Conservation (phyloP, 2,888 invertebrate genomes). For the Nomada fucata region DNA sequence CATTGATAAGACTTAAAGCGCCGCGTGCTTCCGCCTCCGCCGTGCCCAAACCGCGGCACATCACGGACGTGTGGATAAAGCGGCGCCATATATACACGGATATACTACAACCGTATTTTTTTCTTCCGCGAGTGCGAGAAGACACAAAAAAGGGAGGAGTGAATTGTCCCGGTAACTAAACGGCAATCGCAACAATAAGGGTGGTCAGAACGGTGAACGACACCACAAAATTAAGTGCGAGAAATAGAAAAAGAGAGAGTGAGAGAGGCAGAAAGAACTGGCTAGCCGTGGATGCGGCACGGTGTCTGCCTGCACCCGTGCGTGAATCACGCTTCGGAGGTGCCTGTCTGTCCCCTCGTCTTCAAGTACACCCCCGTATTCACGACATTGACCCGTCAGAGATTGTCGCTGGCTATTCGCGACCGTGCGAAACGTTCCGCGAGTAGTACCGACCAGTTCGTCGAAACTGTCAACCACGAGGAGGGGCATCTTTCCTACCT, state of each 20-base stretch:
- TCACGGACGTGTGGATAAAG: conserved; percentile 65
- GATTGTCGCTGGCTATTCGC: conserved; percentile 34
- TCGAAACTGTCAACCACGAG: conserved; percentile 55
- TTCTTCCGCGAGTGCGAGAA: conserved; percentile 42
- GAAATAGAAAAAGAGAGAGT: background rate
- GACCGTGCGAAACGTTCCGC: conserved; percentile 21
- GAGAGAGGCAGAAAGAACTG: conserved; percentile 32
- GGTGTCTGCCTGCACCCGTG: conserved; percentile 74
- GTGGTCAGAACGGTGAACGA: conserved; percentile 18
- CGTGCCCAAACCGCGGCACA: conserved; percentile 65
- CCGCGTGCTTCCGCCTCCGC: conserved; percentile 71
- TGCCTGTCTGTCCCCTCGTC: conserved; percentile 73
- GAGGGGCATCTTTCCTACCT: conserved; percentile 44
- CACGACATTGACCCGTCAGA: conserved; percentile 74
- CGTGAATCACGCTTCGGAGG: conserved; percentile 79
- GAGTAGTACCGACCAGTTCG: conserved; percentile 24
- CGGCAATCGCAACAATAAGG: conserved; percentile 33
- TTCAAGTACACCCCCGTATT: conserved; percentile 62
- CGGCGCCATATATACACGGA: conserved; percentile 59
- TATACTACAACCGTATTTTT: conserved; percentile 53
- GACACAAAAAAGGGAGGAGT: conserved; percentile 42
- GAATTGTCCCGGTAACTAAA: conserved; percentile 29
- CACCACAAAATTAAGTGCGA: background rate
- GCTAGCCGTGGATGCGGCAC: conserved; percentile 67
- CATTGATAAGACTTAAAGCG: conserved; percentile 65